These are phyloP conservation scores for Polydrusus tereticollis DNA, from an alignment of 2,888 invertebrate species.

Conservation along the genomic window DNA sequence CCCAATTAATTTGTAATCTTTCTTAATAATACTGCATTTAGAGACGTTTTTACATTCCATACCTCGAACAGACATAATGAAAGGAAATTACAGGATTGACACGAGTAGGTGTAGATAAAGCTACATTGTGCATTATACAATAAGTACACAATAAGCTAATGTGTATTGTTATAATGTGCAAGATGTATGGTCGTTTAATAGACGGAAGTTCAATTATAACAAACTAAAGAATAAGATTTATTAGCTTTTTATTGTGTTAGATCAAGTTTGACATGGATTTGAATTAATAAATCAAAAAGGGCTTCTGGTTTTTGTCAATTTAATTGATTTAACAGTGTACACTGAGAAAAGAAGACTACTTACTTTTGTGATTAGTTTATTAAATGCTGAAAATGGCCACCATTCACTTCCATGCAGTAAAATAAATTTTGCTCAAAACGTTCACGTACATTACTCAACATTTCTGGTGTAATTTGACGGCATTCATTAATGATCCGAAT, in stretches of 20 bases:
- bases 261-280: conserved; percentile 22
- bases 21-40: not conserved
- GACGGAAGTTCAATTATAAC: conserved; percentile 37
- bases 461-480: no score
- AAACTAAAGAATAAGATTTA: conserved; percentile 30
- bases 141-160: conserved; percentile 39
- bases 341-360: no score
- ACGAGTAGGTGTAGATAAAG: conserved; percentile 43
- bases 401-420: no score
- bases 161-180: conserved; percentile 33
- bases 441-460: no score
- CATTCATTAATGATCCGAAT: no score
- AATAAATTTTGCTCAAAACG: no score
- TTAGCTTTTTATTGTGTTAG: conserved; percentile 26
- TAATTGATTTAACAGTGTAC: not conserved
- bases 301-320: not conserved
- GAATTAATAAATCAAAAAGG: not conserved
- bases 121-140: conserved; percentile 28
- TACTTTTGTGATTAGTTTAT: no score
- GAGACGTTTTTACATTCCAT: not conserved
- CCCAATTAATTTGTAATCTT: not conserved
- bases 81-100: conserved; percentile 34
- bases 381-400: no score
- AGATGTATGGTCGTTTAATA: conserved; percentile 29
- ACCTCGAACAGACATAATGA: conserved; percentile 8